These are phyloP conservation scores for Cephus nigrinus DNA, from an alignment of 2,888 invertebrate genomes.

Conservation along the genomic window DNA sequence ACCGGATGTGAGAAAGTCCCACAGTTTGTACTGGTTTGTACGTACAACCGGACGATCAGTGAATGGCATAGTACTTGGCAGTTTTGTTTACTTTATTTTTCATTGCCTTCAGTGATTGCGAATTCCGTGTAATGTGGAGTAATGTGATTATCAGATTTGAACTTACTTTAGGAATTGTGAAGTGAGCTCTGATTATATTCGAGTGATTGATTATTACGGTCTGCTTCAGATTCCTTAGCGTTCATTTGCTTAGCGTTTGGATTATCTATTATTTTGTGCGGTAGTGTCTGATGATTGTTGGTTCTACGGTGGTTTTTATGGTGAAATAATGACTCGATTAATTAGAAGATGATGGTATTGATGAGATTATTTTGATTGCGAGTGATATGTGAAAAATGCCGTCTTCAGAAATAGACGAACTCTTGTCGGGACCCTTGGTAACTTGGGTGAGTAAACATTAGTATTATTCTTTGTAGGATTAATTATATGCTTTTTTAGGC, in stretches of 20 bases:
- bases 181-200: not conserved
- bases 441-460: conserved; percentile 79
- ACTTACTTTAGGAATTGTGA: not conserved
- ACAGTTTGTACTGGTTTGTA: not conserved
- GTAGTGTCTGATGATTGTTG: not conserved
- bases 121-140: not conserved
- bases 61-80: not conserved
- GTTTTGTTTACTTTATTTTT: not conserved
- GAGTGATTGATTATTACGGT: not conserved
- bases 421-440: conserved; percentile 85
- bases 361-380: not conserved
- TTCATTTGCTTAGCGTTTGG: not conserved
- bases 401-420: conserved; percentile 83
- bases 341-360: not conserved
- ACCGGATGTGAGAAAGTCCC: not conserved
- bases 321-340: not conserved
- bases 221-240: not conserved
- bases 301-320: not conserved
- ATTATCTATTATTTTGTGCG: not conserved
- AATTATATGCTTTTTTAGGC: not conserved
- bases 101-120: not conserved
- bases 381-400: conserved; percentile 55
- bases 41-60: not conserved
- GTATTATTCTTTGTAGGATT: not conserved
- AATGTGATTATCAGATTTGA: not conserved